Base-by-base conservation (phyloP, 2,888 invertebrate species). In the Ornithoptera alexandrae region DNA sequence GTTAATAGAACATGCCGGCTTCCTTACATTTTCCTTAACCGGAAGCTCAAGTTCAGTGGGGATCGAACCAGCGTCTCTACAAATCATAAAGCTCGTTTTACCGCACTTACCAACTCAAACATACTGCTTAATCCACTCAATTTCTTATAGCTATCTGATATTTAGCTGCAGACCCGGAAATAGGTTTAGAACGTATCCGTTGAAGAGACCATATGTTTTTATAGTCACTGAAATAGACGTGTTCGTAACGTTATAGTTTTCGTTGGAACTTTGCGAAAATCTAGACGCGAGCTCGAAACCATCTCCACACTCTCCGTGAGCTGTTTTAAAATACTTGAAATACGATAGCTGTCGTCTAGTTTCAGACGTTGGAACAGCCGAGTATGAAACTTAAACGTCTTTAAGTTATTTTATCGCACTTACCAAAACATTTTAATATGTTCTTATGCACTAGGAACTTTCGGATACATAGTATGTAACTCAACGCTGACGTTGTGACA, bases 311-410 rank as follows among this genome's bases (percentile, higher is more conserved):
- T 20, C 20, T 20, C 18, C n/a, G 57, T 57, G n/a, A 8, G n/a
- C 10, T 57, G 57, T 50, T 50, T 57, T n/a, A 57, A 57, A 57
- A 57, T 57, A 18, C 18, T 57, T 20, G 20, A 57, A 57, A 57
- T 20, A 57, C 20, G 57, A 8, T 0, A 15, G 57, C 50, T 15
- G 18, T 10, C 57, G 57, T 20, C 10, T 20, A 30, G 30, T 20
- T 12, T 7, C 5, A 20, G n/a, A 18, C 18, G n/a, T 20, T 18
- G 20, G 20, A 20, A 67, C 36, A 67, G n/a, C 6, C 22, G 56
- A 39, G 62, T 24, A 22, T 4, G 36, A 30, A 62, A 39, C 39
- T 42, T 62, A 39, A 62, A 62, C 61, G 39, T 56, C 56, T 56
- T 62, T 56, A 22, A 53, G 61, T 39, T 61, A 56, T 61, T 30